Percentiles rank a stretch among this genome's conserved stretches.
Conservation (phyloP, 2,888 invertebrate species). For the Agriotes lineatus region DNA sequence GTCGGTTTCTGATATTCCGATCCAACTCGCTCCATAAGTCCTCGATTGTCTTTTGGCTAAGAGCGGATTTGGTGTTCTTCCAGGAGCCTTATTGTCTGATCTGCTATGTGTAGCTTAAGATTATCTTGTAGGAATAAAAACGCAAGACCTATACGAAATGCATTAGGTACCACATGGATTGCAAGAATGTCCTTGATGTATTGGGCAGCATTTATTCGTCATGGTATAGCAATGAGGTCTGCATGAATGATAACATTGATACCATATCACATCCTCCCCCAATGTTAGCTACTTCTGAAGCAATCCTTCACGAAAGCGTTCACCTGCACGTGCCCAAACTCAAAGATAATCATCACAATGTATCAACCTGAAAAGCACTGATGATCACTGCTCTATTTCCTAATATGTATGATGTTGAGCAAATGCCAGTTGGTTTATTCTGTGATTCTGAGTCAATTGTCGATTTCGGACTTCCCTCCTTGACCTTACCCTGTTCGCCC, state of each 20-base stretch:
- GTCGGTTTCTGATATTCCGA: no score
- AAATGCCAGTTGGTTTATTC: not conserved
- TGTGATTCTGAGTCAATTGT: not conserved
- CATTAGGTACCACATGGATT: no score
- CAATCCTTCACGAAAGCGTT: not conserved
- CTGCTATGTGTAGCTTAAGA: not conserved
- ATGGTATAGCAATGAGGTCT: not conserved
- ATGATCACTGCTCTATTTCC: not conserved
- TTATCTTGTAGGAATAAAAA: not conserved
- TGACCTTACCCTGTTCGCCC: not conserved
- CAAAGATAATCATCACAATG: no score
- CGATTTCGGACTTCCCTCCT: not conserved
- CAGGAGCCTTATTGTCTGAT: not conserved
- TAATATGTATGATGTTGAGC: no score
- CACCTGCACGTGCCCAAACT: no score
- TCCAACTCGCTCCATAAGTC: not conserved
- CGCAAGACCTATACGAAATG: not conserved
- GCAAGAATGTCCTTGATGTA: not conserved
- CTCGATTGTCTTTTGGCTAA: not conserved
- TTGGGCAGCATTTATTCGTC: not conserved
- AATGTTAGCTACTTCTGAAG: not conserved
- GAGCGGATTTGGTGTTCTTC: not conserved
- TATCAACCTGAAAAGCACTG: not conserved
- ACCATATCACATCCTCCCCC: not conserved
- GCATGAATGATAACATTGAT: not conserved